A percentile compares a stretch with the other conserved stretches of the same genome.
These are phyloP conservation scores for Caenorhabditis sulstoni DNA, from an alignment of 2,888 invertebrate genomes.

Conservation along the genomic window DNA sequence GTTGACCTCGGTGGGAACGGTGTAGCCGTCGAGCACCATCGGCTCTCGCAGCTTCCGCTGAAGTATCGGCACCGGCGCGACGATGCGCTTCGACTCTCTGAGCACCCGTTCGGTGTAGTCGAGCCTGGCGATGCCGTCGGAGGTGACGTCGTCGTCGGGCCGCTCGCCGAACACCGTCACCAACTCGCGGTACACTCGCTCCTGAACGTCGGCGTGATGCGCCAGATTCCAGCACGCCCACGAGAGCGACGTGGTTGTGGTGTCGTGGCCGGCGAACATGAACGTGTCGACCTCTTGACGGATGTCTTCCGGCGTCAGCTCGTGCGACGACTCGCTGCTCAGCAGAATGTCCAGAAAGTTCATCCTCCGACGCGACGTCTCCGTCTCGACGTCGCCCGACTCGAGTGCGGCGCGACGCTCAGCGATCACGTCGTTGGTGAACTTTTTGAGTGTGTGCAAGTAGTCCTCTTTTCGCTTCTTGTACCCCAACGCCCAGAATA, in stretches of 20 bases:
- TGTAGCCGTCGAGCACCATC: slow-evolving; percentile 28
- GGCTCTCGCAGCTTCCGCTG: slow-evolving; percentile 50
- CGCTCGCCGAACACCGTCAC: slow-evolving; percentile 57
- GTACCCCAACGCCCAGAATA: slow-evolving; percentile 38
- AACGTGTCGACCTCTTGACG: slow-evolving; percentile 83
- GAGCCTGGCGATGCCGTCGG: slow-evolving; percentile 20
- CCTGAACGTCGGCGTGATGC: slow-evolving; percentile 62
- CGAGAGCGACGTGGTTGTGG: slow-evolving; percentile 61
- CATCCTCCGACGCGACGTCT: slow-evolving; percentile 50
- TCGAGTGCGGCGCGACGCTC: slow-evolving; percentile 39
- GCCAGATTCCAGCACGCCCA: slow-evolving; percentile 70
- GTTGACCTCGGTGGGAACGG: slow-evolving; percentile 28
- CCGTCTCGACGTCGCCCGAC: slow-evolving; percentile 36
- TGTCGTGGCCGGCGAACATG: slow-evolving; percentile 81
- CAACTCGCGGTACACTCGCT: slow-evolving; percentile 56
- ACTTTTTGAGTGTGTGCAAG: slow-evolving; percentile 39
- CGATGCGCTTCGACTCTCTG: slow-evolving; percentile 69
- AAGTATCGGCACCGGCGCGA: slow-evolving; percentile 68
- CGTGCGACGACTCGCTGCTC: slow-evolving; percentile 77
- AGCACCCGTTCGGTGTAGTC: slow-evolving; percentile 60
- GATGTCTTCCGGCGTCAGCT: slow-evolving; percentile 81
- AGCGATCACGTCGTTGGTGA: slow-evolving; percentile 39
- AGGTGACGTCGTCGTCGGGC: slow-evolving; percentile 62
- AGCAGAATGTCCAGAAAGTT: slow-evolving; percentile 82
- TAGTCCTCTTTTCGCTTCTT: slow-evolving; percentile 36